A percentile compares a stretch with the other conserved stretches of the same genome.
Conservation (phyloP, 1,140 invertebrate genomes). For the Diachasmimorpha longicaudata region DNA sequence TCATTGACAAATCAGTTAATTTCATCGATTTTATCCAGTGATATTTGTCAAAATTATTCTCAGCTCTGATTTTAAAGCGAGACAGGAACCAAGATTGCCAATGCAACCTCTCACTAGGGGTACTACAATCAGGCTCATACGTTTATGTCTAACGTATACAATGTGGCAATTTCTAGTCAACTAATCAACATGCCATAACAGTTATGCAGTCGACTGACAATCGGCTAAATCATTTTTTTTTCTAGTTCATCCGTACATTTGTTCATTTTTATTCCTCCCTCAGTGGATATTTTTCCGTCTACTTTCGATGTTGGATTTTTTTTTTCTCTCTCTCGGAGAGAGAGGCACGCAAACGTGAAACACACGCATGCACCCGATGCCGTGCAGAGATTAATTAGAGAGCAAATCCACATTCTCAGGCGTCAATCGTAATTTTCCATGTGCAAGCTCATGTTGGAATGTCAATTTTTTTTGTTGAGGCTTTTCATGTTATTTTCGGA, state of each 20-base stretch:
- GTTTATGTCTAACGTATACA: not conserved
- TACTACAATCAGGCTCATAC: not conserved
- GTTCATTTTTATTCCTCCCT: not conserved
- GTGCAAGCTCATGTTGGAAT: not conserved
- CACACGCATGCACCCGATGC: not conserved
- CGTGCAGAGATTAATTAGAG: slow-evolving; percentile 3
- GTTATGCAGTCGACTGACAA: not conserved
- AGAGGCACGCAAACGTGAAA: not conserved
- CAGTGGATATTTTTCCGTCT: not conserved
- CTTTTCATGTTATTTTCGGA: not conserved
- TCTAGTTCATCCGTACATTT: not conserved
- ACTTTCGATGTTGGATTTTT: not conserved
- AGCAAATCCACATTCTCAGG: not conserved
- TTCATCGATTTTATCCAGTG: not conserved
- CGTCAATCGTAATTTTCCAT: not conserved
- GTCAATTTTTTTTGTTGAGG: not conserved
- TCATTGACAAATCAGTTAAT: not conserved
- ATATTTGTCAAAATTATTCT: not conserved
- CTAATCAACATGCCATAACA: not conserved
- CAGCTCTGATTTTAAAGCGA: slow-evolving; percentile 43
- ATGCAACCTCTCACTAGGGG: slow-evolving; percentile 35
- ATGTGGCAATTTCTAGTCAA: not conserved
- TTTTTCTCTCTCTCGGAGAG: not conserved
- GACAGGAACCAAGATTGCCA: slow-evolving; percentile 62
- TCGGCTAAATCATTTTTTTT: not conserved